Conservation (phyloP, 2,888 invertebrate genomes). For the Taenaris catops region DNA sequence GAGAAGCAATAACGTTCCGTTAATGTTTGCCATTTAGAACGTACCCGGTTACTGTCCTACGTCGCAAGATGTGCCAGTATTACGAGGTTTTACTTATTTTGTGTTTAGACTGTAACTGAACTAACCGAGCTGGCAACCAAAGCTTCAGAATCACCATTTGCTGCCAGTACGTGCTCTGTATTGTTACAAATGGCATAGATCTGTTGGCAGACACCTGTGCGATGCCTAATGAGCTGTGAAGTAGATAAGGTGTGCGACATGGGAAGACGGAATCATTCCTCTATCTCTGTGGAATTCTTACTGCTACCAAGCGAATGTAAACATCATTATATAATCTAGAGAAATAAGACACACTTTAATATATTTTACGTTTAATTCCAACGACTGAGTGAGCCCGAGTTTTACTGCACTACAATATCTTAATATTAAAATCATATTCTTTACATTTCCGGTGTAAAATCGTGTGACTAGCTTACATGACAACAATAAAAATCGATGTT, state of each 20-base stretch:
- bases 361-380: neutral
- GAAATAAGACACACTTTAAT: slow-evolving; percentile 33
- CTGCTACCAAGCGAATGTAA: slow-evolving; percentile 39
- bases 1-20: slow-evolving; percentile 71
- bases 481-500: too few species aligned
- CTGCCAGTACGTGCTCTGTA: slow-evolving; percentile 59
- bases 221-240: slow-evolving; percentile 79
- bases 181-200: slow-evolving; percentile 73
- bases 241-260: slow-evolving; percentile 74
- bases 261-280: slow-evolving; percentile 61
- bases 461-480: too few species aligned
- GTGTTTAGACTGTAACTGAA: slow-evolving; percentile 42
- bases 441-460: too few species aligned
- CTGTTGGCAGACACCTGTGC: slow-evolving; percentile 56
- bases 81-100: slow-evolving; percentile 47
- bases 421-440: too few species aligned
- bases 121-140: slow-evolving; percentile 57
- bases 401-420: too few species aligned
- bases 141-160: slow-evolving; percentile 65
- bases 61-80: slow-evolving; percentile 43
- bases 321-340: slow-evolving; percentile 27
- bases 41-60: slow-evolving; percentile 63
- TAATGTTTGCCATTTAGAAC: slow-evolving; percentile 72
- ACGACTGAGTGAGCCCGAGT: too few species aligned
- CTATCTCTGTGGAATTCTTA: slow-evolving; percentile 59